Conservation (phyloP, 1,140 invertebrate genomes). For the Diorhabda carinulata region DNA sequence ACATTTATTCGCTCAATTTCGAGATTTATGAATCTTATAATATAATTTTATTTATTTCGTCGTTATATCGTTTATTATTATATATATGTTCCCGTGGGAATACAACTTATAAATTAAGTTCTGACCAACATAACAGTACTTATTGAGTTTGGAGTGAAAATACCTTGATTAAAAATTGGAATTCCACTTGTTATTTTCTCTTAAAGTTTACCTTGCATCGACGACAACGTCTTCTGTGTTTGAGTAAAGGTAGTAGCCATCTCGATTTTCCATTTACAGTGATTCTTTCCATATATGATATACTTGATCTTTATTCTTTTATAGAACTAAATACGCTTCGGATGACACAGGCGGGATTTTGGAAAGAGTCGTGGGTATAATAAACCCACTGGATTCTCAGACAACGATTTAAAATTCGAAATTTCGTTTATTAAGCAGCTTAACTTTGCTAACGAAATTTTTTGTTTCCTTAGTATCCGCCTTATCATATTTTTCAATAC, state of each 20-base stretch:
- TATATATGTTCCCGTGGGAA: neutral
- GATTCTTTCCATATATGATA: slow-evolving; percentile 50
- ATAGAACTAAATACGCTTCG: slow-evolving; percentile 45
- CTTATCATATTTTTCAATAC: too few relatives aligned
- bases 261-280: slow-evolving; percentile 51
- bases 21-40: too few relatives aligned
- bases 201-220: neutral
- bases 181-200: slow-evolving; percentile 30
- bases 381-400: too few relatives aligned
- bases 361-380: too few relatives aligned
- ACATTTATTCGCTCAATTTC: too few relatives aligned
- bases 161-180: slow-evolving; percentile 31
- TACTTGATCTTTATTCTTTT: slow-evolving; percentile 50
- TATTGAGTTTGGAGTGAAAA: slow-evolving; percentile 8
- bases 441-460: too few relatives aligned
- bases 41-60: too few relatives aligned
- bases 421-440: too few relatives aligned
- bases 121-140: slow-evolving; percentile 10
- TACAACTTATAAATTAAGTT: neutral
- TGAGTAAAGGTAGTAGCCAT: slow-evolving; percentile 32
- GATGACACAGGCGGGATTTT: slow-evolving; percentile 30
- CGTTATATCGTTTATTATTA: too few relatives aligned
- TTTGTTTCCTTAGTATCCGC: too few relatives aligned
- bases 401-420: too few relatives aligned
- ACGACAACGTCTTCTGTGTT: slow-evolving; percentile 12